Percentiles rank a stretch among this genome's conserved stretches.
Conservation (phyloP, 1,140 invertebrate species). For the Drosophila ercepeae region DNA sequence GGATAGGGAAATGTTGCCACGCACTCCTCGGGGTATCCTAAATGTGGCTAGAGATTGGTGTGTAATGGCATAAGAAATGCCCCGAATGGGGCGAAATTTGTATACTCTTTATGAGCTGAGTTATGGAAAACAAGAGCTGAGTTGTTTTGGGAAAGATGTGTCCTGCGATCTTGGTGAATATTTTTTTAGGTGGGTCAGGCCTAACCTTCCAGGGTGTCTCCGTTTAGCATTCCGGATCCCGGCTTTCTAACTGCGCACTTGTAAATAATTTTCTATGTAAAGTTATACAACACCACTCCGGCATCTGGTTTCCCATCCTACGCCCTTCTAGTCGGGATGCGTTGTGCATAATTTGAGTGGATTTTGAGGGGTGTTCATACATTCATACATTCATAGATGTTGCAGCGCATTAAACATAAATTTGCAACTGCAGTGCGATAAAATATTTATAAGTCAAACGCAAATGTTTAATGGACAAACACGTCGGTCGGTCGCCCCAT, state of each 20-base stretch:
- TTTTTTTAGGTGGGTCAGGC: background rate
- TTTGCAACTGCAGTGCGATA: slow-evolving; percentile 44
- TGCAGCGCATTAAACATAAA: slow-evolving; percentile 36
- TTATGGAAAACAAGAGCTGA: background rate
- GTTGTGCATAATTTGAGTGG: slow-evolving; percentile 69
- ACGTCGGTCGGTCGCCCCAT: slow-evolving; percentile 9
- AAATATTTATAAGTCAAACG: slow-evolving; percentile 73
- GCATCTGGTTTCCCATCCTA: background rate
- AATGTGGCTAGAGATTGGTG: slow-evolving; percentile 36
- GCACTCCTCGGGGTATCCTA: slow-evolving; percentile 24
- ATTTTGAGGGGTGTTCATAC: slow-evolving; percentile 25
- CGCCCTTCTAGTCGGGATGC: slow-evolving; percentile 16
- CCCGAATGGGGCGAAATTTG: slow-evolving; percentile 13
- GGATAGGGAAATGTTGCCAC: slow-evolving; percentile 19
- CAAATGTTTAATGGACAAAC: slow-evolving; percentile 76
- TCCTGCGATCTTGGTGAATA: too few relatives aligned
- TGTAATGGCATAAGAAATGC: slow-evolving; percentile 17
- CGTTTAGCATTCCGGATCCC: slow-evolving; percentile 7
- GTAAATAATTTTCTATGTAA: slow-evolving; percentile 80
- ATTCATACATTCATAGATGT: slow-evolving; percentile 58
- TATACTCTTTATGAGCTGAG: background rate
- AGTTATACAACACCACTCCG: slow-evolving; percentile 60
- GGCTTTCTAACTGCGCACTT: slow-evolving; percentile 61
- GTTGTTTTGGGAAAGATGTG: too few relatives aligned
- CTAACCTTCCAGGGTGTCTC: background rate